Evolutionary conservation across 2,888 invertebrate genomes (phyloP), one percentile per base, ranked within the genome.

Genomic region (Oxyscelio sp.): DNA sequence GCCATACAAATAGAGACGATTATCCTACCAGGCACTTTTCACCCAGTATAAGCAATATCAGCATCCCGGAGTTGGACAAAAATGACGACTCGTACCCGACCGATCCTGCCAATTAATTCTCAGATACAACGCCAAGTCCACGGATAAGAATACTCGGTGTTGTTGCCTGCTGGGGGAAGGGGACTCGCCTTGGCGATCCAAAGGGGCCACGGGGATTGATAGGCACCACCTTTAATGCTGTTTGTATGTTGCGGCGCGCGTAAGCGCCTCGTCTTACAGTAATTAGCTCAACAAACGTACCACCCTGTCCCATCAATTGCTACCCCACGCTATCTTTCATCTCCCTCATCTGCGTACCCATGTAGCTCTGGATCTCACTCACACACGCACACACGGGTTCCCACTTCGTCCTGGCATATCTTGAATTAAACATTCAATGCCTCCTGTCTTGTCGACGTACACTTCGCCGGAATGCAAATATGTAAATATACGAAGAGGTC

Each of bases 211-310:
- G 68, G 78, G 84, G 85, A 85, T 85, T 85, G 85, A 85, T 85
- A 82, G 91, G 92, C 92, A 92, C 91, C 91, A 91, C 91, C 92
- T 92, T 94, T 94, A 94, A 94, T 94, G 94, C 94, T 93, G 92
- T 94, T 94, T 93, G 93, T 94, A 92, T 94, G 93, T 94, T 91
- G 92, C 93, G 92, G 92, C 92, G 91, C 90, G 91, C 91, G 92
- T 92, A 93, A 93, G 92, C 93, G 93, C 93, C 93, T 93, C 92
- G 92, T 92, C 94, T 92, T 92, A 91, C 93, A 91, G 94, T 94
- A 94, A 94, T 94, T 94, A 94, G 94, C 94, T 92, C 93, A 92
- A 94, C 94, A 94, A 94, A 93, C 93, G 94, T 92, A 92, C 93
- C 91, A 91, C 91, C 91, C 93, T 92, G 93, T 92, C 93, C 91